Conservation (phyloP, 2,113 vertebrate species). For the Ochotona princeps region DNA sequence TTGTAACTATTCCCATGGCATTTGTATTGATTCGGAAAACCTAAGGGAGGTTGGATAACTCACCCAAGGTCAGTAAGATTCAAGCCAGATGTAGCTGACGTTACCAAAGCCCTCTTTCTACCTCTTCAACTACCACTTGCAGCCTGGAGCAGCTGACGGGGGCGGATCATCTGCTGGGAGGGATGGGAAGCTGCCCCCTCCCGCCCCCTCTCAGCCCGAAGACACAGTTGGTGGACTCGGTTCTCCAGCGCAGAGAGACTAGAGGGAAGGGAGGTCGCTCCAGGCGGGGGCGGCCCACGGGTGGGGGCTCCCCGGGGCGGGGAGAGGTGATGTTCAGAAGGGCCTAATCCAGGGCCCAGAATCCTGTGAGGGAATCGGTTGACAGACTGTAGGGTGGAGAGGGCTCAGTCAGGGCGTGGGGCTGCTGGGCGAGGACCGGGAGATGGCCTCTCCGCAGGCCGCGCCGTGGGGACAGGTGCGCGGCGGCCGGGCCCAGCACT, state of each 20-base stretch:
- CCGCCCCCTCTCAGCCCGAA: neutral
- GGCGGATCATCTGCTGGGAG: neutral
- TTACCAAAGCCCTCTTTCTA: neutral
- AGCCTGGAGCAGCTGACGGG: neutral
- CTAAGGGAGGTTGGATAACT: constrained; percentile 1
- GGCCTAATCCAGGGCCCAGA: neutral
- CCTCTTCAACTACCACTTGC: neutral
- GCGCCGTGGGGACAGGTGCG: neutral
- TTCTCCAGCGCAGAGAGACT: neutral
- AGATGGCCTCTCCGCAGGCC: neutral
- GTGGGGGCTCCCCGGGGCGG: neutral
- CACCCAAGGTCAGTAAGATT: constrained; percentile 62
- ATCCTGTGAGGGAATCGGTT: neutral
- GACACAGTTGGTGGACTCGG: no score
- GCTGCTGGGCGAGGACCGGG: neutral
- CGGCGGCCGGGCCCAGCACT: neutral
- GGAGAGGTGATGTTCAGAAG: neutral
- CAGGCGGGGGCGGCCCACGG: neutral
- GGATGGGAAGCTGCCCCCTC: neutral
- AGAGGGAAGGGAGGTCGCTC: neutral
- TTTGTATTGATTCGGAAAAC: neutral
- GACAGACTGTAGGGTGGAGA: neutral
- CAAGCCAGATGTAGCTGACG: neutral
- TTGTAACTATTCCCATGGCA: neutral
- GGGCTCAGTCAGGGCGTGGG: neutral